Evolutionary conservation across 2,113 vertebrate species (phyloP).

Genomic region (Amblyornis subalaris): DNA sequence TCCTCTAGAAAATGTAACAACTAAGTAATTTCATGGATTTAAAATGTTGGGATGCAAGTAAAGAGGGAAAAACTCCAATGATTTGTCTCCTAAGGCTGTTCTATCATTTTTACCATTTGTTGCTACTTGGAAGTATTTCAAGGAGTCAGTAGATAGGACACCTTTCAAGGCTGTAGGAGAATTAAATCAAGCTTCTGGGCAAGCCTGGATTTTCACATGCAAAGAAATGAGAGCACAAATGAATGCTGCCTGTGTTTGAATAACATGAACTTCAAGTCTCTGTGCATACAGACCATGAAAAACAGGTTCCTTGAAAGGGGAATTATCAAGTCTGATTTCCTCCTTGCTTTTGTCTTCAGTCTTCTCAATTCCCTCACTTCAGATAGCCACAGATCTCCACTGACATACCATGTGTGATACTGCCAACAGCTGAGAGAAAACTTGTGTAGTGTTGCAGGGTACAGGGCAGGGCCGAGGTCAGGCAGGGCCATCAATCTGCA

Average conservation of each 20-base stretch:
- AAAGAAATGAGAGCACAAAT: neutral
- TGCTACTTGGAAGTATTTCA: neutral
- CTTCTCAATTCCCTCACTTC: neutral
- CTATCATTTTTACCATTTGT: neutral
- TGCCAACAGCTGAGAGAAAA: neutral
- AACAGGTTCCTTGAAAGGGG: slow-evolving; percentile 25
- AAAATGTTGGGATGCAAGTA: neutral
- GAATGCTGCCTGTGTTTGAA: neutral
- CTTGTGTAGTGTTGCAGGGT: neutral
- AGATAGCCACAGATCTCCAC: neutral
- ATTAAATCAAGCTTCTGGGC: neutral
- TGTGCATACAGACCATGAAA: neutral
- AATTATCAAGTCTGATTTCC: slow-evolving; percentile 16
- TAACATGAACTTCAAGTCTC: slow-evolving; percentile 15
- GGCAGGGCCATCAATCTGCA: neutral
- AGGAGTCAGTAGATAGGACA: neutral
- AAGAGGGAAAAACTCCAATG: neutral
- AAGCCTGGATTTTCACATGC: slow-evolving; percentile 12
- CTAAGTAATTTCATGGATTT: neutral
- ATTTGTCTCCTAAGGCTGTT: neutral
- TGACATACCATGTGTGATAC: neutral
- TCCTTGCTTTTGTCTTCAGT: neutral
- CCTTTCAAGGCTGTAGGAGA: neutral
- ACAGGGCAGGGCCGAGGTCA: neutral
- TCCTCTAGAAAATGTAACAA: neutral